Conservation (phyloP, 2,888 invertebrate genomes). For the Diaprepes abbreviatus region DNA sequence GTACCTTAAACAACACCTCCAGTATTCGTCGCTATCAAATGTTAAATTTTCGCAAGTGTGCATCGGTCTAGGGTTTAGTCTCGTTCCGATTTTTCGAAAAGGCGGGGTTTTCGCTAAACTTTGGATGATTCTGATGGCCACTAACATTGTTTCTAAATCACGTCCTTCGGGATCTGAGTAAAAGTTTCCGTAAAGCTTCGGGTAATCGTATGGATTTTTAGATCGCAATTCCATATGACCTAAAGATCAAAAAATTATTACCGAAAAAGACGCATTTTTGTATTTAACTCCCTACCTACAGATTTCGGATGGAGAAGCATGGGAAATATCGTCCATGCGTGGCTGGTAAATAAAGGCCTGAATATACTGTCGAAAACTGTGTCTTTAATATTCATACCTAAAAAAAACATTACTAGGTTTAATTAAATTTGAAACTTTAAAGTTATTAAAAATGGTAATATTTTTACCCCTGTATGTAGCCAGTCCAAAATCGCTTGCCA, state of each 20-base stretch:
- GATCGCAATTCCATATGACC: slow-evolving; percentile 67
- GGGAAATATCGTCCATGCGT: slow-evolving; percentile 70
- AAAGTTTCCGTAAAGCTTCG: slow-evolving; percentile 73
- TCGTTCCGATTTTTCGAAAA: slow-evolving; percentile 73
- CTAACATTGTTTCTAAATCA: slow-evolving; percentile 68
- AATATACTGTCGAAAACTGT: slow-evolving; percentile 59
- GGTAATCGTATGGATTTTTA: slow-evolving; percentile 72
- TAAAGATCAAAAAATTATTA: slow-evolving; percentile 5
- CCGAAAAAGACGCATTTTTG: neutral
- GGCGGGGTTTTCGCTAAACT: slow-evolving; percentile 68
- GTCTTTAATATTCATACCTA: slow-evolving; percentile 52
- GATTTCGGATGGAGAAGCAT: slow-evolving; percentile 74
- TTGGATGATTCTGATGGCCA: slow-evolving; percentile 69
- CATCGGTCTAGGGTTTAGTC: slow-evolving; percentile 70
- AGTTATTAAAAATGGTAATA: too few relatives aligned
- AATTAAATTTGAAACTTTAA: too few relatives aligned
- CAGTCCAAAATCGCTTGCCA: slow-evolving; percentile 72
- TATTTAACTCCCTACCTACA: slow-evolving; percentile 61
- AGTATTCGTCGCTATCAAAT: slow-evolving; percentile 75
- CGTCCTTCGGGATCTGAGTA: slow-evolving; percentile 65
- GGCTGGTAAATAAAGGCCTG: slow-evolving; percentile 66
- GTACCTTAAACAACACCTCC: slow-evolving; percentile 73
- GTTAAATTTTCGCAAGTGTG: slow-evolving; percentile 71
- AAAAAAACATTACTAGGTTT: too few relatives aligned
- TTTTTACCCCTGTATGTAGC: slow-evolving; percentile 43